These are phyloP conservation scores for Phalacrocorax pelagicus DNA, from an alignment of 2,113 vertebrate species.

Conservation along the genomic window DNA sequence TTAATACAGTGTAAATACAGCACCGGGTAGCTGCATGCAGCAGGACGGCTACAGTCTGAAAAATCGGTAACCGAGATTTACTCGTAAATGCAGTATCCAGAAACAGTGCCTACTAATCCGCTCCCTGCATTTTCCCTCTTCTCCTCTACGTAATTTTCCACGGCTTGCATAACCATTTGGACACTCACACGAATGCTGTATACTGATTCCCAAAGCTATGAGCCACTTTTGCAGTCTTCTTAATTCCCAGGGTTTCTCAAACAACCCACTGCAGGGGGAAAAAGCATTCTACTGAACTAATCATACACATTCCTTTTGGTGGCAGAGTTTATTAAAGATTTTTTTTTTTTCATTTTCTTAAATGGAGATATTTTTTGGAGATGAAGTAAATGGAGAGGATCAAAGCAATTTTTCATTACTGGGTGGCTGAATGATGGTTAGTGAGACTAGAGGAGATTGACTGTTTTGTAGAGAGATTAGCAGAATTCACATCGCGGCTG, in stretches of 20 bases:
- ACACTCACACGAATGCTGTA: not conserved
- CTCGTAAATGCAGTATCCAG: not conserved
- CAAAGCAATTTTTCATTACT: conserved; percentile 46
- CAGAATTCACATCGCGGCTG: not conserved
- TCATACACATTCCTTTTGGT: not conserved
- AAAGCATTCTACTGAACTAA: not conserved
- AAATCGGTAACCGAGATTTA: not conserved
- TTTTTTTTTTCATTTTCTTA: not conserved
- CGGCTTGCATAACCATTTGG: not conserved
- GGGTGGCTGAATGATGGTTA: conserved; percentile 24
- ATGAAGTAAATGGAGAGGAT: not conserved
- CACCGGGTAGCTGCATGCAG: not conserved
- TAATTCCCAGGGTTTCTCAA: not conserved
- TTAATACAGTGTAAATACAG: not conserved
- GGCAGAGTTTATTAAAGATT: not conserved
- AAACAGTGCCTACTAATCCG: not conserved
- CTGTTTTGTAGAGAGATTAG: conserved; percentile 52
- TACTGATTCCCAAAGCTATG: not conserved
- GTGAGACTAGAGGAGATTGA: conserved; percentile 36
- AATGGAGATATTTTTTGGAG: not conserved
- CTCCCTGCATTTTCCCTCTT: not conserved
- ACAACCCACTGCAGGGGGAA: not conserved
- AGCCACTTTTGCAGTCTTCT: not conserved
- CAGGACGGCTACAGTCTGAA: not conserved
- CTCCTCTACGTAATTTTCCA: not conserved